phyloP scores from a whole-genome alignment of 2,797 vertebrate genomes.

The Halcyon chelicuti region DNA sequence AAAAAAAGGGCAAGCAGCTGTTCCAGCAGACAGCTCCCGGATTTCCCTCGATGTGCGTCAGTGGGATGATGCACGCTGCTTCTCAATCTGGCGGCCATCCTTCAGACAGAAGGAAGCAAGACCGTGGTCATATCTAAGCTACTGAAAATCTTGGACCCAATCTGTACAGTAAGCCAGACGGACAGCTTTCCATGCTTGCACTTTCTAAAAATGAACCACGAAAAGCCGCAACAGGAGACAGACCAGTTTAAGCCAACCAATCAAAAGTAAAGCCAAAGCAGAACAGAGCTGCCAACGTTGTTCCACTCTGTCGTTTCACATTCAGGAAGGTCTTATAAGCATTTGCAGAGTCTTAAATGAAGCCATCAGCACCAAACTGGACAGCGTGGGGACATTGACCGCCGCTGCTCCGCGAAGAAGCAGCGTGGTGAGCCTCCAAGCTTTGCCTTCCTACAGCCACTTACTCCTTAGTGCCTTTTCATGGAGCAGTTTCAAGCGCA shows the following conservation, averaged over 20 bases:
- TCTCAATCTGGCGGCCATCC: conserved; percentile 55
- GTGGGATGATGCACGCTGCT: conserved; percentile 19
- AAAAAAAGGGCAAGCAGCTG: conserved; percentile 31
- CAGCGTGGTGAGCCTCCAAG: background rate
- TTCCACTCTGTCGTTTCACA: conserved; percentile 19
- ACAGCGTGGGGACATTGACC: background rate
- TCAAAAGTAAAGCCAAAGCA: conserved; percentile 18
- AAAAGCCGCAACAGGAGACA: conserved; percentile 6
- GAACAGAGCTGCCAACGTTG: conserved; percentile 16
- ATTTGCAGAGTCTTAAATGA: conserved; percentile 28
- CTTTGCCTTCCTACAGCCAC: background rate
- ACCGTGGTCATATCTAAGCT: conserved; percentile 55
- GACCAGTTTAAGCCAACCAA: background rate
- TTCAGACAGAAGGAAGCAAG: conserved; percentile 57
- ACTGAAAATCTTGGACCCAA: conserved; percentile 45
- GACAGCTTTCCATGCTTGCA: conserved; percentile 16
- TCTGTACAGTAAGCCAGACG: conserved; percentile 35
- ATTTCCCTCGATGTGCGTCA: conserved; percentile 67
- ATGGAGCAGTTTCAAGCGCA: background rate
- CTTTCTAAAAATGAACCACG: conserved; percentile 64
- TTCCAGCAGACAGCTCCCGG: conserved; percentile 66
- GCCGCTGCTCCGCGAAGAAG: background rate
- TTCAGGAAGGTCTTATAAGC: conserved; percentile 14
- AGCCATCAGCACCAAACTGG: background rate
- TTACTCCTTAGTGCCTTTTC: background rate